Base-by-base conservation (phyloP, 2,113 vertebrate species). In the Microtus ochrogaster region DNA sequence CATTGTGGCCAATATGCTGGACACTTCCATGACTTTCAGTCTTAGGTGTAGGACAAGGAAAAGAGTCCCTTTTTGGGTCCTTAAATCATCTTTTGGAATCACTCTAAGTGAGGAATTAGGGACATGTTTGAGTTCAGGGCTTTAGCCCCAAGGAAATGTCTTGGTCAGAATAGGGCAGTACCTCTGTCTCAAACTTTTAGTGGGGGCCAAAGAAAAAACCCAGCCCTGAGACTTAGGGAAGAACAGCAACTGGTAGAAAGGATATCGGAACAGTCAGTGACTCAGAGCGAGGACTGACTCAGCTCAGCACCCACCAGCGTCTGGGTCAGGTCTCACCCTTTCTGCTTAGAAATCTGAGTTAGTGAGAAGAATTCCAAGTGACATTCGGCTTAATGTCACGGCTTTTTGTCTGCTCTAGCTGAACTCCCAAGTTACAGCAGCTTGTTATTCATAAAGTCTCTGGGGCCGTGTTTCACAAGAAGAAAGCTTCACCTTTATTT, bases 261-360 rank as follows among this genome's bases (percentile, higher is more conserved):
- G 83, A 28, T 52, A 74, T 86, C 39, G 70, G 72, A 87, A 5
- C 33, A 33, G 86, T 89, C 74, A 72, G 12, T 77, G 78, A 74
- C 47, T 88, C 65, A 72, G n/a, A 94, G 84, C 58, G 26, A 79
- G 49, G 63, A 74, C 58, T 30, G 63, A 74, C 58, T 30, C 28
- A 39, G 58, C 58, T 92, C 41, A 94, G 90, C 49, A 58, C 61
- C 8, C 24, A 1, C 39, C 44, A 39, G 30, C 66, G 49, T 84
- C 41, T 61, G 16, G 19, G 58, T 55, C 16, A 79, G 47, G 4
- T 72, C 95, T 82, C 47, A 28, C 12, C 63, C 74, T 93, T 94
- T 95, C 84, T 49, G 39, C 16, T 76, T 78, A 36, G 79, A 33
- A 72, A 72, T 95, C 93, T 89, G 66, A 68, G 36, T 41, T 83